phyloP scores from a whole-genome alignment of 1,140 invertebrate species.

The Trigoniulus corallinus region DNA sequence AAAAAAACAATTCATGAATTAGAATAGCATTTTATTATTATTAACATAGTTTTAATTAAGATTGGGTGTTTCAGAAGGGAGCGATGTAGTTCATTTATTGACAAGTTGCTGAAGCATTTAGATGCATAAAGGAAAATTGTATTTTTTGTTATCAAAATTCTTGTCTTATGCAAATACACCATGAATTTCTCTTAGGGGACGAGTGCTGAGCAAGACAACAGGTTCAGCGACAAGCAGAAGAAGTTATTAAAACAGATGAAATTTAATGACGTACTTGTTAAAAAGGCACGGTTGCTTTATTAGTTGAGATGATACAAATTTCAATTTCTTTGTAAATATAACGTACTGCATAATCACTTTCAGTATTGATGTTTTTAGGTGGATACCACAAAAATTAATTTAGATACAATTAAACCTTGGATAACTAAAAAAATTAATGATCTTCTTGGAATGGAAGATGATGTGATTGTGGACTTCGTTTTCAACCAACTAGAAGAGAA shows the following conservation, averaged over 20 bases:
- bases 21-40: too few relatives aligned
- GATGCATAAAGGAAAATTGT: not conserved
- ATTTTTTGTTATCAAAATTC: not conserved
- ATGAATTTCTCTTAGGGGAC: conserved; percentile 57
- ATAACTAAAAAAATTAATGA: conserved; percentile 92
- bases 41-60: not conserved
- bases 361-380: conserved; percentile 42
- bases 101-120: not conserved
- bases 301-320: too few relatives aligned
- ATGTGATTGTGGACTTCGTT: conserved; percentile 96
- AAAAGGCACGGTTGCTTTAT: conserved; percentile 70
- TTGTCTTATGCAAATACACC: conserved; percentile 8
- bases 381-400: conserved; percentile 95
- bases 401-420: conserved; percentile 97
- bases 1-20: too few relatives aligned
- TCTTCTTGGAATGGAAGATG: conserved; percentile 90
- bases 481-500: conserved; percentile 96
- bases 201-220: conserved; percentile 92
- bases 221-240: conserved; percentile 98
- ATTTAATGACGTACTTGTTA: conserved; percentile 78
- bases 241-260: conserved; percentile 98
- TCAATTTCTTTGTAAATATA: not conserved
- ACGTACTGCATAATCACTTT: not conserved
- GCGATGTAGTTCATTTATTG: not conserved
- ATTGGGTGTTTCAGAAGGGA: not conserved